These are phyloP conservation scores for Hirtodrosophila alboralis DNA, from an alignment of 2,888 invertebrate genomes.

Conservation along the genomic window DNA sequence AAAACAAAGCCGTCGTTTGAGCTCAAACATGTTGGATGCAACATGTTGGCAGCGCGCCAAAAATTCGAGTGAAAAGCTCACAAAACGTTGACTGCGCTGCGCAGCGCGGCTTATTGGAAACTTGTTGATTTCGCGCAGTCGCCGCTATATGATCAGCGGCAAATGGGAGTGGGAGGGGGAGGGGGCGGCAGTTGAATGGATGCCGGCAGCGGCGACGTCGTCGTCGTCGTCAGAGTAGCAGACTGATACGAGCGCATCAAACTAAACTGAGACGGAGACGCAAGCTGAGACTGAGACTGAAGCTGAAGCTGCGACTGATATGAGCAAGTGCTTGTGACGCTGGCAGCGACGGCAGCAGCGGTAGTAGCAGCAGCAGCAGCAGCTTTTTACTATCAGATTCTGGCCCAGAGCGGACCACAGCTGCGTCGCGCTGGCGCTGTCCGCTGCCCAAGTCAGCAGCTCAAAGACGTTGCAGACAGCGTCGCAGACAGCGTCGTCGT, in stretches of 20 bases:
- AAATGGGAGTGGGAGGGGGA: constrained; percentile 1
- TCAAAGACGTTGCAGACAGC: constrained; percentile 44
- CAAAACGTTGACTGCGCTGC: constrained; percentile 26
- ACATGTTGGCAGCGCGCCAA: constrained; percentile 28
- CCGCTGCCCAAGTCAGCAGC: constrained; percentile 40
- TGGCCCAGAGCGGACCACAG: constrained; percentile 43
- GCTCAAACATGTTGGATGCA: constrained; percentile 56
- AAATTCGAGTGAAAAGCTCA: constrained; percentile 35
- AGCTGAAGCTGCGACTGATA: constrained; percentile 20
- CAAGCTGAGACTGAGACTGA: neutral
- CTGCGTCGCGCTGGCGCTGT: constrained; percentile 27
- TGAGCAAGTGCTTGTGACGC: constrained; percentile 26
- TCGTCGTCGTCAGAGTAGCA: constrained; percentile 6
- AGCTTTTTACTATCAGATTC: constrained; percentile 60
- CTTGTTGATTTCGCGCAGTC: constrained; percentile 55
- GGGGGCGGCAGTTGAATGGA: constrained; percentile 2
- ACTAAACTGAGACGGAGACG: constrained; percentile 13
- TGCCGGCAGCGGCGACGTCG: constrained; percentile 15
- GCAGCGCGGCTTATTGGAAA: constrained; percentile 43
- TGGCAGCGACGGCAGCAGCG: constrained; percentile 22
- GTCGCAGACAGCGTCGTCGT: constrained; percentile 36
- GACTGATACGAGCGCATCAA: constrained; percentile 53
- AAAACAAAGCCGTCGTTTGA: constrained; percentile 39
- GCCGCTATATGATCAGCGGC: constrained; percentile 1
- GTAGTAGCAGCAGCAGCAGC: constrained; percentile 6